Conservation (phyloP, 2,113 vertebrate species). For the Menidia beryllina region DNA sequence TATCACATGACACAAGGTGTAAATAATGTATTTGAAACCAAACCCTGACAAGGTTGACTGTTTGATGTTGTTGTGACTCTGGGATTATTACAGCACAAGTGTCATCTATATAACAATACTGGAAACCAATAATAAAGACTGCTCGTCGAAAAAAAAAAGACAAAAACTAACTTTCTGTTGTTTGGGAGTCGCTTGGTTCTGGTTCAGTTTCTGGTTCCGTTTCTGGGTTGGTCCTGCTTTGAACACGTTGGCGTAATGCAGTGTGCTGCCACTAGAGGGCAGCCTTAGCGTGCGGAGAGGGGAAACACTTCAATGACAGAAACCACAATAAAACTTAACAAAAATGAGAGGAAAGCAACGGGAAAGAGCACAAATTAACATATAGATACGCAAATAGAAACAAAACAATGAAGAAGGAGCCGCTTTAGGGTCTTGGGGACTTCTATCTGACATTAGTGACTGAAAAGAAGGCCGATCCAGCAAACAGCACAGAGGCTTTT, state of each 20-base stretch:
- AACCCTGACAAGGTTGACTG: conserved; percentile 41
- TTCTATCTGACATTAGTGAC: no score
- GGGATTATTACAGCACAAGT: conserved; percentile 29
- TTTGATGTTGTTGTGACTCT: conserved; percentile 48
- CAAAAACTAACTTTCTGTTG: no score
- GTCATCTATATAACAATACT: conserved; percentile 34
- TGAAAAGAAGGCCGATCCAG: no score
- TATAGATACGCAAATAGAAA: no score
- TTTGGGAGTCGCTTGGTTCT: no score
- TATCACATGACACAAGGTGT: conserved; percentile 26
- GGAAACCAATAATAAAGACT: conserved; percentile 34
- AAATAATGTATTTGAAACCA: conserved; percentile 50
- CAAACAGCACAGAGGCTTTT: no score
- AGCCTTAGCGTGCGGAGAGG: background rate
- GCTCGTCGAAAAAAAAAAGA: background rate
- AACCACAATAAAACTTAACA: no score
- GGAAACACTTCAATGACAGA: background rate
- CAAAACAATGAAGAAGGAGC: no score
- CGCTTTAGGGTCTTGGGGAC: no score
- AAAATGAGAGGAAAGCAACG: background rate
- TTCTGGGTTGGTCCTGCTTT: background rate
- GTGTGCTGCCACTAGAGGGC: conserved; percentile 37
- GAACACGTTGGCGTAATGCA: background rate
- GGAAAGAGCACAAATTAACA: no score
- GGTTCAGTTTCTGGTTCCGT: no score